Base-by-base conservation (phyloP, 2,797 vertebrate genomes). In the Alcedo atthis region DNA sequence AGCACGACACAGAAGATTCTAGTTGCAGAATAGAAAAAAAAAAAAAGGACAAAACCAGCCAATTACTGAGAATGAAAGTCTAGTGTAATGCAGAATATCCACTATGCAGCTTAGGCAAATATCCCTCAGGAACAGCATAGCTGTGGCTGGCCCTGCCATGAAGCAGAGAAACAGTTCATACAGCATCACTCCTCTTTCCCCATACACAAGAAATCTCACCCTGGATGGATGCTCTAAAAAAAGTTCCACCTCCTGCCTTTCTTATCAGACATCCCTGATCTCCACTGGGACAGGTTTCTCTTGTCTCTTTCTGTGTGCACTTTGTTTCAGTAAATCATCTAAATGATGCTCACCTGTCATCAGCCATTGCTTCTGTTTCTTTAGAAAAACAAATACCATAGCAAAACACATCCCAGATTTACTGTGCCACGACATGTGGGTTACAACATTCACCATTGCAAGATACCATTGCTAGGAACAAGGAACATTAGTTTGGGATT, bases 361-460 rank as follows among this genome's bases (percentile, higher is more conserved):
- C 55, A 88, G 33, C 63, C 6, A 48, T 5, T 2, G 6, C 6
- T 51, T 81, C n/a, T 68, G 13, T 24, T 80, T 85, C 37, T 57
- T 85, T 45, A 71, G 30, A 33, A 71, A 71, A 90, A 63, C 17
- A 89, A 76, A 55, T 67, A n/a, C n/a, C 26, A 49, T 9, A 33
- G n/a, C 9, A 87, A 81, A 88, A 77, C 19, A 21, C 7, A 22
- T 49, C 7, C 21, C 8, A 61, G 20, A 15, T 70, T 89, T 87
- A 64, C 21, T 3, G 71, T 58, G 8, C 6, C 3, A 2, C 40
- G 30, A 28, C 0, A 0, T 0, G 1, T 22, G 17, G 4, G 9
- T 64, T 71, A 85, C 19, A 82, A 54, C 35, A 80, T 18, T 49
- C 11, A 46, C 48, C 0, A 6, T 32, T 12, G 6, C 49, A 64